Percentiles rank a stretch among this genome's conserved stretches.
These are phyloP conservation scores for Sternarchorhynchus goeldii DNA, from an alignment of 2,797 vertebrate genomes.

Conservation along the genomic window DNA sequence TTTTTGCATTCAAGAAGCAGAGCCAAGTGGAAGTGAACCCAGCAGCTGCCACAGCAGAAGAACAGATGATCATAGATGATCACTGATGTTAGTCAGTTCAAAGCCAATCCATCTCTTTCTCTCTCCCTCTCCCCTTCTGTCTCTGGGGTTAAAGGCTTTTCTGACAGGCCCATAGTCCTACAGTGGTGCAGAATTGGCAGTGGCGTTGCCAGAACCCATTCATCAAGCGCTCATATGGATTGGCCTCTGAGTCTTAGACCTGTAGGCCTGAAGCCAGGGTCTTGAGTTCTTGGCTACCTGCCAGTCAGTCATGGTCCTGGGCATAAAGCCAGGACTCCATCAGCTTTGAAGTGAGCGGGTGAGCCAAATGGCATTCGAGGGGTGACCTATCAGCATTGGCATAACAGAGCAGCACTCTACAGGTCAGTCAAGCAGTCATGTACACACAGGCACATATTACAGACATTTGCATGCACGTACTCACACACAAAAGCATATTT, in stretches of 20 bases:
- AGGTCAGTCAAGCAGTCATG: conserved; percentile 73
- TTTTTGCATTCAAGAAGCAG: not conserved
- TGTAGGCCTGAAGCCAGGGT: conserved; percentile 85
- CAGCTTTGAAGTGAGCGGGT: conserved; percentile 90
- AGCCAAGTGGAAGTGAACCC: conserved; percentile 14
- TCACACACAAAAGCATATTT: conserved; percentile 10
- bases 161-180: conserved; percentile 64
- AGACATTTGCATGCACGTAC: conserved; percentile 7
- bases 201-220: conserved; percentile 84
- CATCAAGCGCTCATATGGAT: conserved; percentile 83
- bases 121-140: not conserved
- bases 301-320: conserved; percentile 92
- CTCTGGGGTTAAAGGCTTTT: conserved; percentile 43
- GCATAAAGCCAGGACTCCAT: conserved; percentile 88
- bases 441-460: conserved; percentile 65
- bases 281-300: conserved; percentile 85
- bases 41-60: conserved; percentile 17
- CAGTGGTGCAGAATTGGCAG: conserved; percentile 66
- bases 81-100: conserved; percentile 5
- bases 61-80: not conserved
- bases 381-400: conserved; percentile 85
- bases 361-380: conserved; percentile 88
- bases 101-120: conserved; percentile 5
- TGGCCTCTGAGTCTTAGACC: conserved; percentile 81
- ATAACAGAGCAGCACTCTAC: conserved; percentile 75